Conservation (phyloP, 2,888 invertebrate species). For the Cephus sareptanus region DNA sequence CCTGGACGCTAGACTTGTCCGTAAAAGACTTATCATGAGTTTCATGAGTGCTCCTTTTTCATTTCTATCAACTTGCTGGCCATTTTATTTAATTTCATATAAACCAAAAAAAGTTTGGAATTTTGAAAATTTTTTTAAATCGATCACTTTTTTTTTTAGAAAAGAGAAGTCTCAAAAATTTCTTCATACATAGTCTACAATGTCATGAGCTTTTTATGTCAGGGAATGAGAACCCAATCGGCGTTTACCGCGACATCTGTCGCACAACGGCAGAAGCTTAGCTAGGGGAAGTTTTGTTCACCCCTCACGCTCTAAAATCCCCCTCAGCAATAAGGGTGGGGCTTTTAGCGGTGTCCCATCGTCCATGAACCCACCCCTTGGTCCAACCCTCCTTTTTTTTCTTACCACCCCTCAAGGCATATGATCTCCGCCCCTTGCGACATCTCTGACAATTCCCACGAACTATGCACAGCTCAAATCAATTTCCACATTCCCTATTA, state of each 20-base stretch:
- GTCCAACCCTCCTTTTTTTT: slow-evolving; percentile 30
- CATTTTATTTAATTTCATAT: not conserved
- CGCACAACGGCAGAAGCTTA: slow-evolving; percentile 42
- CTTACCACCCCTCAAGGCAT: slow-evolving; percentile 30
- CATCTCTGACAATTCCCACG: slow-evolving; percentile 10
- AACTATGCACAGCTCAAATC: not conserved
- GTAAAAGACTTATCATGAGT: not conserved
- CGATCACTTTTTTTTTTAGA: not conserved
- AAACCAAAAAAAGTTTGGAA: too few relatives aligned
- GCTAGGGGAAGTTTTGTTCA: slow-evolving; percentile 45
- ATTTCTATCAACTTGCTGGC: not conserved
- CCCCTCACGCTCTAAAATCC: slow-evolving; percentile 46
- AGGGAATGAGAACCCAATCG: not conserved
- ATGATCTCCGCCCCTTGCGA: slow-evolving; percentile 39
- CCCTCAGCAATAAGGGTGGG: slow-evolving; percentile 21
- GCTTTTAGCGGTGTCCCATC: slow-evolving; percentile 28
- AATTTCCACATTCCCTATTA: not conserved
- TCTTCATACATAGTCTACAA: not conserved
- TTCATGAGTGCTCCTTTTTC: not conserved
- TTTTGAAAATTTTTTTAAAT: not conserved
- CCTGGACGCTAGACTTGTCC: not conserved
- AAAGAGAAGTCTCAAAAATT: slow-evolving; percentile 7
- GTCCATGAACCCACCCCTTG: slow-evolving; percentile 30
- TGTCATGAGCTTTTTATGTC: not conserved
- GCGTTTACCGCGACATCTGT: slow-evolving; percentile 46